phyloP scores from a whole-genome alignment of 2,113 vertebrate species.

The Passer domesticus region DNA sequence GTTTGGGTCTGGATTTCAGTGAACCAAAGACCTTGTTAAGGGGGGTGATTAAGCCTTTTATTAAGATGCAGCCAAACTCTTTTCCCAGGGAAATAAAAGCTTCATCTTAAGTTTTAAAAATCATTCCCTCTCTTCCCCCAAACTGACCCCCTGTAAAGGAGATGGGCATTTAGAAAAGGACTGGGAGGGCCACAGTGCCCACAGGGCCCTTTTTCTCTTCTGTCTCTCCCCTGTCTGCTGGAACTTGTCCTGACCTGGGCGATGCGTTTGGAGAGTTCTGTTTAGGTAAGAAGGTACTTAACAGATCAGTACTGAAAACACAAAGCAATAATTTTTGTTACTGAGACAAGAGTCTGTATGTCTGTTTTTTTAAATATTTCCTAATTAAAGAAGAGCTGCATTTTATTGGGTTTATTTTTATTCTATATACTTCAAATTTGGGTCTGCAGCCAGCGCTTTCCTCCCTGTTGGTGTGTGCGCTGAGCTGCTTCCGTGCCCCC shows the following conservation, averaged over 20 bases:
- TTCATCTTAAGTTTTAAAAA: constrained; percentile 71
- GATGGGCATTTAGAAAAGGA: constrained; percentile 30
- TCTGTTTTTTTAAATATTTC: constrained; percentile 77
- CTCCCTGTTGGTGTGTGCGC: constrained; percentile 34
- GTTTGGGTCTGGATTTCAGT: constrained; percentile 60
- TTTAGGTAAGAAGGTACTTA: constrained; percentile 73
- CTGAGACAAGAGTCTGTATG: constrained; percentile 79
- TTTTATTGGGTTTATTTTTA: constrained; percentile 83
- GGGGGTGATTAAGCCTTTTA: constrained; percentile 62
- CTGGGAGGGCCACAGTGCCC: background rate
- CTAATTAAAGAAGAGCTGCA: constrained; percentile 81
- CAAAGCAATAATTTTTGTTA: constrained; percentile 89
- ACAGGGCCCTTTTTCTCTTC: background rate
- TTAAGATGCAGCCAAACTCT: constrained; percentile 72
- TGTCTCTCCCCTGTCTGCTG: background rate
- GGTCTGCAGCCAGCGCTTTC: constrained; percentile 67
- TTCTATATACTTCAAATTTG: constrained; percentile 74
- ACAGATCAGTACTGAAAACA: constrained; percentile 79
- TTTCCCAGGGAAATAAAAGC: constrained; percentile 72
- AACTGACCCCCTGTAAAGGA: constrained; percentile 49
- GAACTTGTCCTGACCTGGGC: constrained; percentile 43
- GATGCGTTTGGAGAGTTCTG: constrained; percentile 78
- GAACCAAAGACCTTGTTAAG: constrained; percentile 66
- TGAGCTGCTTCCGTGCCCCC: constrained; percentile 60
- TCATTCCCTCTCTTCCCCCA: constrained; percentile 49